Base-by-base conservation (phyloP, 2,888 invertebrate genomes). In the Erebia aethiops region DNA sequence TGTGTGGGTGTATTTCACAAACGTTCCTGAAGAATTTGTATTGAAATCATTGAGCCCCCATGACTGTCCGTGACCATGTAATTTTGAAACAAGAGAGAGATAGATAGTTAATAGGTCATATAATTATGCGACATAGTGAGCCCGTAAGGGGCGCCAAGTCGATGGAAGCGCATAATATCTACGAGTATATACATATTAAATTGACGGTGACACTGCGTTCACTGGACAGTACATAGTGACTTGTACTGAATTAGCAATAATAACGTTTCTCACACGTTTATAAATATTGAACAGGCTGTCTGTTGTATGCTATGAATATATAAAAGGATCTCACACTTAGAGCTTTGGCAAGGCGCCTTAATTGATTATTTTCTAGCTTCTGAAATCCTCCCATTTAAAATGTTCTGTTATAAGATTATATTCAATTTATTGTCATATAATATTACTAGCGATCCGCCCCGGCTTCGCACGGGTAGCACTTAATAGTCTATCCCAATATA, bases 191-290 rank as follows among this genome's bases (percentile, higher is more conserved):
- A n/a, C n/a, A n/a, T n/a, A 35, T 89, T 83, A 85, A 83, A 52
- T 52, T 87, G 86, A 83, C 91, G 89, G 88, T 90, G 90, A 89
- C 88, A 89, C 81, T 88, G 83, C 87, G 35, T n/a, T n/a, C n/a
- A n/a, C n/a, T n/a, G n/a, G n/a, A n/a, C n/a, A n/a, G n/a, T n/a
- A n/a, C n/a, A n/a, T 7, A 35, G 35, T 90, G 81, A 81, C 80
- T n/a, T 16, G 52, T 80, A 78, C 80, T 86, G 84, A 85, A 84
- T 83, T 82, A 86, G 83, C 83, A 85, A 86, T 87, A 86, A 87
- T 83, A 72, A 73, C 63, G 79, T 82, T 82, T 82, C 84, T 85
- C 77, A 78, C 81, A 84, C 82, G 82, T 85, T 84, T 84, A 86
- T 86, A 84, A 84, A 85, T 83, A 83, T 81, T 78, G 80, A 86